Conservation (phyloP, 2,113 vertebrate genomes). For the Peromyscus californicus region DNA sequence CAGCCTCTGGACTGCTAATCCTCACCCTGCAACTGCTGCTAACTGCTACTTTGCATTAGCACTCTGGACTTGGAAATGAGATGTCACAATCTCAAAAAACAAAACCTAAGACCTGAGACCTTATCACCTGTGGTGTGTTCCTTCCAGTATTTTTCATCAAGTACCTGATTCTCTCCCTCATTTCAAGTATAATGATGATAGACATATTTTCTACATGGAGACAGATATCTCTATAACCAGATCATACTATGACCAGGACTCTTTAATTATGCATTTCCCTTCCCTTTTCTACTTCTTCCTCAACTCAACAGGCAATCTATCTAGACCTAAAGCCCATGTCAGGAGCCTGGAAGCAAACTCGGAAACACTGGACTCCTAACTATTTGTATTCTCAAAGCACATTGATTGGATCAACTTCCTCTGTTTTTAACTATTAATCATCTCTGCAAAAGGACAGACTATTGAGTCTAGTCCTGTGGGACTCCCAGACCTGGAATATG, state of each 20-base stretch:
- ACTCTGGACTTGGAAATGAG: not conserved
- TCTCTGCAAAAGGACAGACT: too few relatives aligned
- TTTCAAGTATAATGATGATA: not conserved
- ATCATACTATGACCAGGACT: not conserved
- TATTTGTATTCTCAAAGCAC: not conserved
- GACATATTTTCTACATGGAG: not conserved
- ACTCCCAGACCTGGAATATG: not conserved
- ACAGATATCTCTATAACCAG: not conserved
- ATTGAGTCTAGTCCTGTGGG: not conserved
- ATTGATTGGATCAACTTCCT: not conserved
- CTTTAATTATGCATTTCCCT: not conserved
- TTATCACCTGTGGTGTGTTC: not conserved
- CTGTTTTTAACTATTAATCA: not conserved
- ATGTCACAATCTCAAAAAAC: not conserved
- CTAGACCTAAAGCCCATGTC: not conserved
- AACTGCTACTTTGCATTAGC: constrained; percentile 25
- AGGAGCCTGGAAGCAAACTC: not conserved
- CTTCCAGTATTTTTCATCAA: not conserved
- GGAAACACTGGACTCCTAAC: not conserved
- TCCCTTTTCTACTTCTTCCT: not conserved
- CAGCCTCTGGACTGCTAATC: constrained; percentile 13
- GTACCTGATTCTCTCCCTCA: not conserved
- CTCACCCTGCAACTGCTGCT: not conserved
- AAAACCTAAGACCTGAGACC: too few relatives aligned
- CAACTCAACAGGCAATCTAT: not conserved